phyloP scores from a whole-genome alignment of 2,797 vertebrate species.

The Dermochelys coriacea region DNA sequence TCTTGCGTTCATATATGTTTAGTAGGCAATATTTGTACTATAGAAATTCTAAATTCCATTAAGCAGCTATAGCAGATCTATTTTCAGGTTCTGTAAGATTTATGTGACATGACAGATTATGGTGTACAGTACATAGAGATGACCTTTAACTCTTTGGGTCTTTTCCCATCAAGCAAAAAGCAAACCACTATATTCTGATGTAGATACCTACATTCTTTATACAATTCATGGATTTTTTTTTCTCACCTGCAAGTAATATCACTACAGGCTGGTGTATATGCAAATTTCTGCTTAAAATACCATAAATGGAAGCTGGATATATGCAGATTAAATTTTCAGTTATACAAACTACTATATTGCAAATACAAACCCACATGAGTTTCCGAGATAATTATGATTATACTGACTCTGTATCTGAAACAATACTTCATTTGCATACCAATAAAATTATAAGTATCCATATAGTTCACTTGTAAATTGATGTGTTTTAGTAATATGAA shows the following conservation, averaged over 20 bases:
- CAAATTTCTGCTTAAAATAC: background rate
- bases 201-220: background rate
- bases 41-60: background rate
- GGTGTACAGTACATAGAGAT: background rate
- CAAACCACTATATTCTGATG: background rate
- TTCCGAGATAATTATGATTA: background rate
- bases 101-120: background rate
- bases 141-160: background rate
- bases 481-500: background rate
- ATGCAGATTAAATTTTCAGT: background rate
- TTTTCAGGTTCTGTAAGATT: background rate
- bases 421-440: background rate
- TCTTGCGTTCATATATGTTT: background rate
- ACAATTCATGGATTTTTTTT: background rate
- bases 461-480: background rate
- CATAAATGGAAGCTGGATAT: background rate
- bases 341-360: background rate
- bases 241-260: background rate
- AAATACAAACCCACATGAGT: background rate
- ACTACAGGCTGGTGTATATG: background rate
- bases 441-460: background rate
- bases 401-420: background rate
- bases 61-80: background rate
- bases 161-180: background rate
- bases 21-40: background rate